These are phyloP conservation scores for Vulpes ferrilata DNA, from an alignment of 2,113 vertebrate species.

Conservation along the genomic window DNA sequence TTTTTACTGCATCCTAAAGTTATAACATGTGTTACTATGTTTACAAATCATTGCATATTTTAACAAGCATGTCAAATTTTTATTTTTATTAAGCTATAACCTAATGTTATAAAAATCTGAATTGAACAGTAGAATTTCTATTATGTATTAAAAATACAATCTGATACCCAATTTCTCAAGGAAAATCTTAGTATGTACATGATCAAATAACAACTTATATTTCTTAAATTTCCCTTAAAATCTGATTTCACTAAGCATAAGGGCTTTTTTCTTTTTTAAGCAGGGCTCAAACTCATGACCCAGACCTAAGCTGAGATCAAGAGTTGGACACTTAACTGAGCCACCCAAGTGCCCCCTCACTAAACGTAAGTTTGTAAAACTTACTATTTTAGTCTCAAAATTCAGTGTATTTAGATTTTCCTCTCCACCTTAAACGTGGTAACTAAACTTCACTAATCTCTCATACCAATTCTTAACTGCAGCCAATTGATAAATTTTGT, in stretches of 20 bases:
- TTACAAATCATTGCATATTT: constrained; percentile 83
- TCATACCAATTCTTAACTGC: not conserved
- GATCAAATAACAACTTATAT: constrained; percentile 38
- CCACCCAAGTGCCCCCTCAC: not conserved
- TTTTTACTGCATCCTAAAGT: constrained; percentile 67
- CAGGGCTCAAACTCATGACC: not conserved
- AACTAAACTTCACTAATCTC: constrained; percentile 49
- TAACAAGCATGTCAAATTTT: constrained; percentile 84
- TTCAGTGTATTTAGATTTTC: not conserved
- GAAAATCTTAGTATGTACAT: not conserved
- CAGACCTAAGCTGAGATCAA: not conserved
- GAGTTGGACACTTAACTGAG: not conserved
- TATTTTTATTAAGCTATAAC: constrained; percentile 84
- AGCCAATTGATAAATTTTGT: constrained; percentile 42
- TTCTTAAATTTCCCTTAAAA: constrained; percentile 52
- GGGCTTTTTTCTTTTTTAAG: not conserved
- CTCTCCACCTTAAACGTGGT: not conserved
- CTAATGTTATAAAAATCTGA: constrained; percentile 79
- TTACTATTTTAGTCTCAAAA: constrained; percentile 44
- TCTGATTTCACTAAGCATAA: not conserved
- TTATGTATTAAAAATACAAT: constrained; percentile 66
- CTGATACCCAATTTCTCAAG: constrained; percentile 42
- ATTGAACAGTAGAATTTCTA: constrained; percentile 74
- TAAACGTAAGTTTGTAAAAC: not conserved
- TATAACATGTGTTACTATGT: constrained; percentile 79